Base-by-base conservation (phyloP, 1,140 invertebrate genomes). In the Centruroides vittatus region DNA sequence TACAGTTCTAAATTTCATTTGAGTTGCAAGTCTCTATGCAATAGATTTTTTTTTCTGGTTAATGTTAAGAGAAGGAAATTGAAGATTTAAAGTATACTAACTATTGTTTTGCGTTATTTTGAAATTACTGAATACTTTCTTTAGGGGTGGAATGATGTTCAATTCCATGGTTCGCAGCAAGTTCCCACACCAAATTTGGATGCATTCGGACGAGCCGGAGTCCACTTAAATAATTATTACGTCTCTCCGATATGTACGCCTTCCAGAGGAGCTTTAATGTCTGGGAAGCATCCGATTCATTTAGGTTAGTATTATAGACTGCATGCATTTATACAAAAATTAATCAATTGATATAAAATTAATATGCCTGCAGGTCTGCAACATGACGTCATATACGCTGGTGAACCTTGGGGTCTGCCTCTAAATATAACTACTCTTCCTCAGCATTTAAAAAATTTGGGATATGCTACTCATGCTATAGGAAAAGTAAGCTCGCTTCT, bases 111-210 rank as follows among this genome's bases (percentile, higher is more conserved):
- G 23, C 1, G 23, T 23, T 23, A 23, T 23, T 23, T 23, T 23
- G 23, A 23, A 23, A 23, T 23, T 23, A 23, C 23, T 23, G 23
- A 23, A 23, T 23, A 23, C 23, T 52, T 23, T 23, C 23, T 1
- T 23, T 23, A 65, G 64, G 89, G 89, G 7, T 91, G 86, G 79
- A 88, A 90, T 72, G 89, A 93, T 75, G 85, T 93, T 5, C 85
- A 89, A 56, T 91, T 90, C 71, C 89, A 91, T 72, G 89, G 89
- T 3, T 85, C 84, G 1, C 78, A 86, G 63, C 85, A 93, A 73
- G 86, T 89, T 62, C 80, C 82, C 51, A 91, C 88, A 0, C 87
- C 88, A 3, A 91, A 91, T 72, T 86, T 92, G 55, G 88, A 92
- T 71, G 79, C 85, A 5, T 69, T 92, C 52, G 88, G 85, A 13